A percentile compares a stretch with the other conserved stretches of the same genome.
These are phyloP conservation scores for Anthonomus grandis DNA, from an alignment of 1,140 invertebrate genomes.

Conservation along the genomic window DNA sequence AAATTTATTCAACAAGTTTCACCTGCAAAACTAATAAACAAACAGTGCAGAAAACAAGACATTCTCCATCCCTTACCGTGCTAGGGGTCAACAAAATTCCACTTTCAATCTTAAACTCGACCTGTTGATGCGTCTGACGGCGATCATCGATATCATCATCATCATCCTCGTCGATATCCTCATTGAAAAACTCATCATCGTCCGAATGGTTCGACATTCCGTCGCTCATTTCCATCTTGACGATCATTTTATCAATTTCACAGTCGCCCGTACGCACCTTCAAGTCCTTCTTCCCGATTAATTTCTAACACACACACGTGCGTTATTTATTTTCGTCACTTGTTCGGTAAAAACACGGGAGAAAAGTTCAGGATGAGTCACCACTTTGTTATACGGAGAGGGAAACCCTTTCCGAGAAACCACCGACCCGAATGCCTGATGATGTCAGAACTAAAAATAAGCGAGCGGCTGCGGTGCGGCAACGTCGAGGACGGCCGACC, in stretches of 20 bases:
- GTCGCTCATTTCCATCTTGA: slow-evolving; percentile 45
- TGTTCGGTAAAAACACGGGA: slow-evolving; percentile 29
- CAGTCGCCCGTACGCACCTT: background rate
- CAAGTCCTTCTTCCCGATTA: background rate
- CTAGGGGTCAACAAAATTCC: slow-evolving; percentile 35
- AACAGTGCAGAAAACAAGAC: too few species aligned
- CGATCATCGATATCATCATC: slow-evolving; percentile 47
- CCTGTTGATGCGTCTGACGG: slow-evolving; percentile 42
- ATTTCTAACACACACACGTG: slow-evolving; percentile 4
- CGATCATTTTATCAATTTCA: too few species aligned
- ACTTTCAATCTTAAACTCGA: slow-evolving; percentile 40
- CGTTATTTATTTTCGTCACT: slow-evolving; percentile 11
- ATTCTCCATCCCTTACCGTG: too few species aligned
- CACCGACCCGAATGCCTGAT: slow-evolving; percentile 39
- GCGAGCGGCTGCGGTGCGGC: slow-evolving; percentile 23
- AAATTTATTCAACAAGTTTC: too few species aligned
- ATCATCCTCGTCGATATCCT: too few species aligned
- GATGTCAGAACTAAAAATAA: slow-evolving; percentile 47
- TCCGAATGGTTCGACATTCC: slow-evolving; percentile 47
- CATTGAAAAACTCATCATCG: too few species aligned
- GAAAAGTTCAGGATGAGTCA: slow-evolving; percentile 38
- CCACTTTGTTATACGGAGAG: too few species aligned
- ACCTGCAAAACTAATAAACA: too few species aligned
- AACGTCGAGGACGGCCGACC: slow-evolving; percentile 3
- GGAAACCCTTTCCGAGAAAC: slow-evolving; percentile 46